Conservation (phyloP, 2,797 vertebrate species). For the Rhincodon typus region DNA sequence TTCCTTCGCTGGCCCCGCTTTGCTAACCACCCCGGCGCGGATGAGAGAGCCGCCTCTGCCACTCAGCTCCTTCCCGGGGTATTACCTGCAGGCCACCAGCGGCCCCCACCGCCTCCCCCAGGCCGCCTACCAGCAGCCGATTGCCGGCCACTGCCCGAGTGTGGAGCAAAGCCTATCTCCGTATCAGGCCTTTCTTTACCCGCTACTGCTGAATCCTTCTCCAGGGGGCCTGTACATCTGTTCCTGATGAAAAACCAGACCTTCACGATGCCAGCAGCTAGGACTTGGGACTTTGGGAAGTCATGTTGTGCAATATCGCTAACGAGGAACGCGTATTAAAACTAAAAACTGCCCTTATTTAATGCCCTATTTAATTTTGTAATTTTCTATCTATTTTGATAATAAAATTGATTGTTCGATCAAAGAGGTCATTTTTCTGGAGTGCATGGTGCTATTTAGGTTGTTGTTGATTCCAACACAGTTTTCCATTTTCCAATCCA, state of each 20-base stretch:
- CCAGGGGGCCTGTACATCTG: neutral
- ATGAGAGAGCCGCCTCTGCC: neutral
- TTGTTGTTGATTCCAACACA: neutral
- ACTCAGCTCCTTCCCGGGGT: neutral
- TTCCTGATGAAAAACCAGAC: neutral
- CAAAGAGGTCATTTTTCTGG: neutral
- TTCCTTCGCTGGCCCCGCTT: neutral
- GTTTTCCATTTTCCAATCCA: neutral
- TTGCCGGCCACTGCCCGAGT: too few species aligned
- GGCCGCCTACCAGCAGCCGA: neutral
- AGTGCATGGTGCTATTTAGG: neutral
- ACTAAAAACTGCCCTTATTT: neutral
- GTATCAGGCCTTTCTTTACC: neutral
- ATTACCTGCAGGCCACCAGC: neutral
- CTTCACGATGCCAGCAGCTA: too few species aligned
- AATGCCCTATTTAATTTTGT: neutral
- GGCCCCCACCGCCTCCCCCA: neutral
- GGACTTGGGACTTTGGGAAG: neutral
- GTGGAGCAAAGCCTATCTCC: neutral
- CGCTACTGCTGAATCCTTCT: neutral
- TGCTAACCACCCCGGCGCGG: neutral
- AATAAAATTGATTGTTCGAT: neutral
- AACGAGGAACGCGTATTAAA: neutral
- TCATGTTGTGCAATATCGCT: neutral
- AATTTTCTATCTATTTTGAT: conserved; percentile 21